Percentiles rank a stretch among this genome's conserved stretches.
Conservation (phyloP, 2,888 invertebrate genomes). For the Lasioglossum morio region DNA sequence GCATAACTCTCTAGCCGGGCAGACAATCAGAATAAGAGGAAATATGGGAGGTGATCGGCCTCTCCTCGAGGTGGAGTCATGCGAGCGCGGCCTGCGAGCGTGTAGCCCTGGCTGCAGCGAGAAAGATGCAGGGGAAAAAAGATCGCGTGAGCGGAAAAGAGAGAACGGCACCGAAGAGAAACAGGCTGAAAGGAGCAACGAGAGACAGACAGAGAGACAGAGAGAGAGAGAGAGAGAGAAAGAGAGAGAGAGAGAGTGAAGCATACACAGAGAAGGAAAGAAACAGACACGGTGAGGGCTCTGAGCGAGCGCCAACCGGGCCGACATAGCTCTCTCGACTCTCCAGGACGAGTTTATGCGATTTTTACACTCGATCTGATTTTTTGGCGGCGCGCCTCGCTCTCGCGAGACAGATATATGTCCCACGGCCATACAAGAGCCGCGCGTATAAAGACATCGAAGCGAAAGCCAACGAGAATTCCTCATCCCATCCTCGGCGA, state of each 20-base stretch:
- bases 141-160: slow-evolving; percentile 63
- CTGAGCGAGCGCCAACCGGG: slow-evolving; percentile 73
- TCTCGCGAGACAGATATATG: slow-evolving; percentile 84
- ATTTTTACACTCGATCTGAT: slow-evolving; percentile 85
- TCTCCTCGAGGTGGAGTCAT: slow-evolving; percentile 77
- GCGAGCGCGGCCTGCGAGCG: slow-evolving; percentile 60
- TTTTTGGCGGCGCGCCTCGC: slow-evolving; percentile 84
- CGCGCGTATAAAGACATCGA: slow-evolving; percentile 85
- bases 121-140: slow-evolving; percentile 61
- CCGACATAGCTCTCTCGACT: slow-evolving; percentile 82
- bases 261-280: not conserved
- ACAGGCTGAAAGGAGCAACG: slow-evolving; percentile 52
- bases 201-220: slow-evolving; percentile 46
- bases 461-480: slow-evolving; percentile 84
- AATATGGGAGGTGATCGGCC: slow-evolving; percentile 84
- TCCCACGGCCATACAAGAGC: slow-evolving; percentile 83
- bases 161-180: slow-evolving; percentile 49
- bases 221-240: slow-evolving; percentile 27
- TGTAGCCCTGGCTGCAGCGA: slow-evolving; percentile 69
- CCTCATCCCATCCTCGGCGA: slow-evolving; percentile 82
- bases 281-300: slow-evolving; percentile 52
- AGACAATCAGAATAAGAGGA: slow-evolving; percentile 81
- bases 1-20: slow-evolving; percentile 80
- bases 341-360: slow-evolving; percentile 85
- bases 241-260: slow-evolving; percentile 41